A percentile compares a stretch with the other conserved stretches of the same genome.
phyloP scores from a whole-genome alignment of 1,140 invertebrate species.

The Dufourea novaeangliae region DNA sequence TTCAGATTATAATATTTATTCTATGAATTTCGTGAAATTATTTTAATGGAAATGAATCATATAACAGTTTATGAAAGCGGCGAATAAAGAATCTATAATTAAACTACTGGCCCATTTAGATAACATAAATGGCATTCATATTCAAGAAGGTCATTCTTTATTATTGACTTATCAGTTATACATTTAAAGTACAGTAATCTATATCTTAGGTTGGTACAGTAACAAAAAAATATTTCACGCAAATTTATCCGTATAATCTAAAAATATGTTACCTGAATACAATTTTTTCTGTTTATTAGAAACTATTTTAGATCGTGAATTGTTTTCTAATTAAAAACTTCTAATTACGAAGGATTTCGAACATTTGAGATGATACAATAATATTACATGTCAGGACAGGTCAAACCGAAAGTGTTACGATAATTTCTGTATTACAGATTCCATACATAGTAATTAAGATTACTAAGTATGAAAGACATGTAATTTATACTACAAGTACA shows the following conservation, averaged over 20 bases:
- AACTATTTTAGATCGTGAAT: not conserved
- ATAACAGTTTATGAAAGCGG: not conserved
- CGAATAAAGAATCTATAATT: not conserved
- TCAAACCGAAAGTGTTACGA: conserved; percentile 21
- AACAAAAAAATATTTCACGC: not conserved
- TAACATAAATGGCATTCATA: not conserved
- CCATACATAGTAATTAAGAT: no score
- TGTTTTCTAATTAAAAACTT: no score
- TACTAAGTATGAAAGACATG: not conserved
- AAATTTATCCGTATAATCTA: not conserved
- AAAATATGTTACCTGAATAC: not conserved
- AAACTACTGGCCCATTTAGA: not conserved
- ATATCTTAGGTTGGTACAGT: not conserved
- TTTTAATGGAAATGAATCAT: not conserved
- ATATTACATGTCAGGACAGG: not conserved
- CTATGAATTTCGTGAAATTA: not conserved
- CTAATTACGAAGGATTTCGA: not conserved
- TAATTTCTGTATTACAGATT: conserved; percentile 42
- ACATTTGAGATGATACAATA: not conserved
- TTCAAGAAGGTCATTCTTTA: not conserved
- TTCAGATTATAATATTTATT: not conserved
- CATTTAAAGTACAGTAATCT: conserved; percentile 10
- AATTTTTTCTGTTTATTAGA: not conserved
- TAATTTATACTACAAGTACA: conserved; percentile 19
- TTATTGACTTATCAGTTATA: conserved; percentile 5